phyloP scores from a whole-genome alignment of 2,113 vertebrate genomes.

The Nansenia antarctica region DNA sequence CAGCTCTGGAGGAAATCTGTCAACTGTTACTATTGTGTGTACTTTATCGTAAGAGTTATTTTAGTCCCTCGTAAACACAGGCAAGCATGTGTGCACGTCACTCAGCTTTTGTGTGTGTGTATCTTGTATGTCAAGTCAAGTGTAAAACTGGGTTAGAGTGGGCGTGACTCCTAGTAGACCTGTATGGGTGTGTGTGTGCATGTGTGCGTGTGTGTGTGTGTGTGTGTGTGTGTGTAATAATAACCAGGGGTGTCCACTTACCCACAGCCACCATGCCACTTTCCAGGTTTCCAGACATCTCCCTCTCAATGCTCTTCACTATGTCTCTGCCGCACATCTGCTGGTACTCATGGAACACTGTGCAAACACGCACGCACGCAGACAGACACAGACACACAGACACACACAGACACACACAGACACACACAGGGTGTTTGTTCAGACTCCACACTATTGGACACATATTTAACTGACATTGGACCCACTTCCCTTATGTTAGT shows the following conservation, averaged over 20 bases:
- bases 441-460: slow-evolving; percentile 1
- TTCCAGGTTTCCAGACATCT: slow-evolving; percentile 98
- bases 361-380: slow-evolving; percentile 9
- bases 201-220: slow-evolving; percentile 1
- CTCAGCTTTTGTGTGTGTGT: background rate
- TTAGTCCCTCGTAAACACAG: too few relatives aligned
- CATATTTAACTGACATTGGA: background rate
- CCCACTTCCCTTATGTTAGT: background rate
- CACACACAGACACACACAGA: slow-evolving; percentile 12
- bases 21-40: background rate
- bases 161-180: background rate
- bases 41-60: too few relatives aligned
- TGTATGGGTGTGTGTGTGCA: background rate
- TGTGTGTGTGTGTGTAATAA: background rate
- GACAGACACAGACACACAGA: slow-evolving; percentile 11
- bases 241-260: slow-evolving; percentile 62
- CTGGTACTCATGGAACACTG: slow-evolving; percentile 95
- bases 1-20: background rate
- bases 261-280: slow-evolving; percentile 96
- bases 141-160: background rate
- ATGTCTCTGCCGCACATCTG: slow-evolving; percentile 92
- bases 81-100: too few relatives aligned
- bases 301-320: slow-evolving; percentile 89
- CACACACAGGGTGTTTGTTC: too few relatives aligned
- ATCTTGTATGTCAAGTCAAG: background rate